A percentile compares a stretch with the other conserved stretches of the same genome.
phyloP scores from a whole-genome alignment of 2,113 vertebrate species.

The Lasiurus cinereus region DNA sequence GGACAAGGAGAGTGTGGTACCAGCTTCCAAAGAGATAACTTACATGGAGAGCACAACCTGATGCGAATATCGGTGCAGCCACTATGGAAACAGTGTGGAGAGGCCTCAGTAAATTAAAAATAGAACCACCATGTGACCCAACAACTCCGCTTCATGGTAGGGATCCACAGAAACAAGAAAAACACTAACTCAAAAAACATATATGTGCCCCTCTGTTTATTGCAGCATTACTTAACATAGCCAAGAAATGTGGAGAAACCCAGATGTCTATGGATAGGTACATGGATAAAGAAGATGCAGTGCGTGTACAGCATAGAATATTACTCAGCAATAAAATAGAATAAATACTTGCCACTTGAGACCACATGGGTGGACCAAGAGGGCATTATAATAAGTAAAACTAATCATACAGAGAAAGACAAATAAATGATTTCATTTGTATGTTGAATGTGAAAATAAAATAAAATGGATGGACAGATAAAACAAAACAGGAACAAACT shows the following conservation, averaged over 20 bases:
- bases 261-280: not conserved
- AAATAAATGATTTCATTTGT: not conserved
- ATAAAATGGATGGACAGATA: not conserved
- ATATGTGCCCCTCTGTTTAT: not conserved
- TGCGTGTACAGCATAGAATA: not conserved
- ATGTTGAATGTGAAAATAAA: not conserved
- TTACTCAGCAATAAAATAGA: not conserved
- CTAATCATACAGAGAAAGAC: not conserved
- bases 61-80: too few species aligned
- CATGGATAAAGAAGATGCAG: too few species aligned
- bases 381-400: not conserved
- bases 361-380: not conserved
- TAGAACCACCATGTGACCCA: not conserved
- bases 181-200: not conserved
- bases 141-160: not conserved
- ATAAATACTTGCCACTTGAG: not conserved
- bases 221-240: not conserved
- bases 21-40: not conserved
- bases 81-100: not conserved
- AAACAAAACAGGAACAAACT: not conserved
- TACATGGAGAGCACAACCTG: not conserved
- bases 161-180: not conserved
- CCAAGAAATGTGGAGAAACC: not conserved
- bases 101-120: not conserved
- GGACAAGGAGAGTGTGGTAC: rapidly evolving